Evolutionary conservation across 2,797 vertebrate genomes (phyloP).

Genomic region (Liparis tanakae): DNA sequence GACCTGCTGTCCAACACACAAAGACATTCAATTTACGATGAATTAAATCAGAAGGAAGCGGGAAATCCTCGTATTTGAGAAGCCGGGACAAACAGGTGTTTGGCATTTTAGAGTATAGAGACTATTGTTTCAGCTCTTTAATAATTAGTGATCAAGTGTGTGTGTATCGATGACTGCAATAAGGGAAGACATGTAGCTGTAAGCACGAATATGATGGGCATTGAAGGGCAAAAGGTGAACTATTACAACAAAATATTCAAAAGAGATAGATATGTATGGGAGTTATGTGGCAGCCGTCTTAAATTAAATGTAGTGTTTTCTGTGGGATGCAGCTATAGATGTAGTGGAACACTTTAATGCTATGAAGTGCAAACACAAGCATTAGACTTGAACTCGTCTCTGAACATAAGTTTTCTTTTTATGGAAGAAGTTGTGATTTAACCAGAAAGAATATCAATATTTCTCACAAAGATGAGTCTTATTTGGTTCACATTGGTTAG

Average conservation of each 20-base stretch:
- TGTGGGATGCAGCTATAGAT: background rate
- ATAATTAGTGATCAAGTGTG: background rate
- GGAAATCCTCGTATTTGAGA: background rate
- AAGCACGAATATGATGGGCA: constrained; percentile 4
- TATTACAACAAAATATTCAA: background rate
- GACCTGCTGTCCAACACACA: background rate
- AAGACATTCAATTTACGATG: background rate
- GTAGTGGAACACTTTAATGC: background rate
- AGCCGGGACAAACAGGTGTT: background rate
- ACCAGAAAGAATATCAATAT: background rate
- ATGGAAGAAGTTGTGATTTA: background rate
- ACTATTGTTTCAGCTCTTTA: constrained; percentile 3
- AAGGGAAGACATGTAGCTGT: background rate
- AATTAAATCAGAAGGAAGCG: background rate
- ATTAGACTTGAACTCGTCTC: background rate
- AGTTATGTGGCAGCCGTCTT: background rate
- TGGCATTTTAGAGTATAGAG: background rate
- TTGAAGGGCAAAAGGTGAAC: background rate
- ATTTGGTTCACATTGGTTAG: background rate
- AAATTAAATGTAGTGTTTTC: background rate
- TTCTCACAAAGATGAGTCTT: background rate
- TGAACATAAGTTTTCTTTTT: background rate
- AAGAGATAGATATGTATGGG: background rate
- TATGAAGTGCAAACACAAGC: background rate
- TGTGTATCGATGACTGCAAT: background rate